These are phyloP conservation scores for Melanostoma scalare DNA, from an alignment of 2,888 invertebrate species.

Conservation along the genomic window DNA sequence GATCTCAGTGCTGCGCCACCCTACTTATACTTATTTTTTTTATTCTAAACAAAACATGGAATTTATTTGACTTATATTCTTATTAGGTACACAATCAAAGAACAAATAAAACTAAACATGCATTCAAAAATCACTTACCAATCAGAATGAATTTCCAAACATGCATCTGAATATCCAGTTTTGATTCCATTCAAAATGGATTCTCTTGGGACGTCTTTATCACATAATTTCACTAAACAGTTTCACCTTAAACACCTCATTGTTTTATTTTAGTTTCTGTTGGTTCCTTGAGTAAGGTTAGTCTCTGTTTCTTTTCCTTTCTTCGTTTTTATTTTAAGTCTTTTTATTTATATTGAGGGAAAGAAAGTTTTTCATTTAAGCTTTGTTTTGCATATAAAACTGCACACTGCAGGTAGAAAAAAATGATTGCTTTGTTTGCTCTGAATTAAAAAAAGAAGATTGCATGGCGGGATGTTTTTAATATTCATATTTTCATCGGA, in stretches of 20 bases:
- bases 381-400: conserved; percentile 17
- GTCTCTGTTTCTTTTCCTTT: conserved; percentile 5
- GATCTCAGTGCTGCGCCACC: too few relatives aligned
- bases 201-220: conserved; percentile 62
- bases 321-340: conserved; percentile 23
- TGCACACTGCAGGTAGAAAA: conserved; percentile 35
- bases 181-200: conserved; percentile 75
- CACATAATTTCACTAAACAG: conserved; percentile 65
- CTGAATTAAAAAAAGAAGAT: conserved; percentile 36
- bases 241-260: conserved; percentile 24
- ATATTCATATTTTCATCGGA: conserved; percentile 24
- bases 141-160: conserved; percentile 76
- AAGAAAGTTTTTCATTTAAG: conserved; percentile 51
- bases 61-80: too few relatives aligned
- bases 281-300: conserved; percentile 18
- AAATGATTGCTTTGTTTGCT: conserved; percentile 43
- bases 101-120: background rate
- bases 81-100: too few relatives aligned
- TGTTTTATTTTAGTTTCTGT: background rate
- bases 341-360: conserved; percentile 22
- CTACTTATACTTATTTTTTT: too few relatives aligned
- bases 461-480: conserved; percentile 46
- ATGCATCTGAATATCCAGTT: conserved; percentile 76
- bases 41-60: too few relatives aligned
- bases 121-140: conserved; percentile 70